Conservation (phyloP, 2,113 vertebrate genomes). For the Petrocephalus zakoni region DNA sequence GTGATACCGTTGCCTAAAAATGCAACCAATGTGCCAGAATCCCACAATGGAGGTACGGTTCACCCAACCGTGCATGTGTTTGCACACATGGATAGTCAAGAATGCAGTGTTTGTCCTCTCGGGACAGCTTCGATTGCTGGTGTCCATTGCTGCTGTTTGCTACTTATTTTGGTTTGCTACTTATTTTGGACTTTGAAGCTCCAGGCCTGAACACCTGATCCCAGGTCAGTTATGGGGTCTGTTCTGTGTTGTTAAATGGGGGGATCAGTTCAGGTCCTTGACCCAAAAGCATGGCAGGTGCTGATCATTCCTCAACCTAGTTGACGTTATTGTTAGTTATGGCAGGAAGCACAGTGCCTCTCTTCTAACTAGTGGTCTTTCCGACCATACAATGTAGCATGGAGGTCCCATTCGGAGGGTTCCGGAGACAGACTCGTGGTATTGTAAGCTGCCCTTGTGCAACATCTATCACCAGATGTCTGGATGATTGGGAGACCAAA, state of each 20-base stretch:
- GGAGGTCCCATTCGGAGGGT: not conserved
- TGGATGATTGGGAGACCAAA: not conserved
- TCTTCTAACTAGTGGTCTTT: not conserved
- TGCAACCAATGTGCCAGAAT: not conserved
- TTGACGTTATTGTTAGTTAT: not conserved
- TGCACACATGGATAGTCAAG: not conserved
- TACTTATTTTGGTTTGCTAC: not conserved
- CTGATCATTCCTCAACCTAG: not conserved
- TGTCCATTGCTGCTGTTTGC: constrained; percentile 20
- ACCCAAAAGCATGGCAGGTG: not conserved
- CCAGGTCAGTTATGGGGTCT: not conserved
- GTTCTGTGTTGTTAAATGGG: not conserved
- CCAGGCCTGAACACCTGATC: not conserved
- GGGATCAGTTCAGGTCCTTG: not conserved
- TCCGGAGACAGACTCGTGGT: not conserved
- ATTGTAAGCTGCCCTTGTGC: not conserved
- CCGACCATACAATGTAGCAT: not conserved
- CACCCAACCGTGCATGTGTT: not conserved
- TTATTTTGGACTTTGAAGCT: constrained; percentile 22
- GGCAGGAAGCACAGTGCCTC: not conserved
- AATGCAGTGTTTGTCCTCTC: not conserved
- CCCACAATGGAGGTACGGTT: not conserved
- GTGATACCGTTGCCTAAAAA: not conserved
- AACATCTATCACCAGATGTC: not conserved
- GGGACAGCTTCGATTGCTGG: constrained; percentile 21